phyloP scores from a whole-genome alignment of 1,140 invertebrate species.

The Ceratina calcarata region DNA sequence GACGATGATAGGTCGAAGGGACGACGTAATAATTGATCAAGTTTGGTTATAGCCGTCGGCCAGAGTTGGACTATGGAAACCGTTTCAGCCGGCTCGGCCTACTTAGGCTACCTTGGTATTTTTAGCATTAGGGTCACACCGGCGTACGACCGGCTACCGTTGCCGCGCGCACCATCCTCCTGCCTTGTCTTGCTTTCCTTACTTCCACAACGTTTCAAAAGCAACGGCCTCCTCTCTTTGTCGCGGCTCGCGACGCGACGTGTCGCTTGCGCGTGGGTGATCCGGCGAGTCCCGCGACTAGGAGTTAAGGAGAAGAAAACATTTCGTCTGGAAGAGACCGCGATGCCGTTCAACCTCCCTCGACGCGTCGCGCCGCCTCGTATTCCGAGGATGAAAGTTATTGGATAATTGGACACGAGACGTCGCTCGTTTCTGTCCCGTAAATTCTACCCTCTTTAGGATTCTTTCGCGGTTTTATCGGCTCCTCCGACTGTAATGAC shows the following conservation, averaged over 20 bases:
- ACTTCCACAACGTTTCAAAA: slow-evolving; percentile 26
- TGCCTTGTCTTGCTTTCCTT: slow-evolving; percentile 26
- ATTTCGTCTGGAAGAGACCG: not conserved
- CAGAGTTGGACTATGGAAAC: slow-evolving; percentile 68
- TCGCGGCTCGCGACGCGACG: not conserved
- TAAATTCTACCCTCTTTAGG: slow-evolving; percentile 12
- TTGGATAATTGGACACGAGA: slow-evolving; percentile 34
- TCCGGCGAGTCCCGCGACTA: not conserved
- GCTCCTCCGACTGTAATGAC: too few relatives aligned
- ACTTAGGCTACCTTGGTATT: slow-evolving; percentile 69
- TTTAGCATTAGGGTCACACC: slow-evolving; percentile 74
- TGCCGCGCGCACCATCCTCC: slow-evolving; percentile 42
- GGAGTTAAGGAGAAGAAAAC: not conserved
- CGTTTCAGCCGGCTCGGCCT: slow-evolving; percentile 68
- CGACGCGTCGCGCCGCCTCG: not conserved
- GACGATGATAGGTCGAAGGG: slow-evolving; percentile 13
- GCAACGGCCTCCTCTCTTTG: not conserved
- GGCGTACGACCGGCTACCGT: slow-evolving; percentile 47
- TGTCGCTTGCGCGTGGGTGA: slow-evolving; percentile 28
- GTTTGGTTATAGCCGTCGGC: slow-evolving; percentile 49
- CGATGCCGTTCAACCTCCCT: slow-evolving; percentile 26
- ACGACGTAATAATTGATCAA: slow-evolving; percentile 43
- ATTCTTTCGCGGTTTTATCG: slow-evolving; percentile 1
- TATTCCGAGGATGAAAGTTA: slow-evolving; percentile 34
- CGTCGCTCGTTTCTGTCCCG: slow-evolving; percentile 4